Conservation (phyloP, 1,140 invertebrate species). For the Pseudomyrmex cubaensis region DNA sequence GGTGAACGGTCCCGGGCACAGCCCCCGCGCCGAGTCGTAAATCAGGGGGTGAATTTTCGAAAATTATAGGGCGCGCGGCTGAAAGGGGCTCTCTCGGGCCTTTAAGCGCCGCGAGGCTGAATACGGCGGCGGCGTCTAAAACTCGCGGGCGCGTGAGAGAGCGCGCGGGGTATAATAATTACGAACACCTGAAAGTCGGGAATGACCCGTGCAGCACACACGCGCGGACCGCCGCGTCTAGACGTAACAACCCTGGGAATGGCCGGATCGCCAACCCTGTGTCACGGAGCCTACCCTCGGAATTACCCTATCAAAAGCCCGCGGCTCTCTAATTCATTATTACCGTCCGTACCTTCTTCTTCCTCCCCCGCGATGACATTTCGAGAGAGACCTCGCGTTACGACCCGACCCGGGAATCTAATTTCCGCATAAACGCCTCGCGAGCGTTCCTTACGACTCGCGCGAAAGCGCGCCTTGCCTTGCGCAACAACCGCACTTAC, state of each 20-base stretch:
- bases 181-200: constrained; percentile 81
- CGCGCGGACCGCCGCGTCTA: constrained; percentile 75
- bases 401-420: constrained; percentile 37
- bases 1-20: not conserved
- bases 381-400: constrained; percentile 2
- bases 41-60: constrained; percentile 78
- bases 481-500: not conserved
- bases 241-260: constrained; percentile 77
- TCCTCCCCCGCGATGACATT: constrained; percentile 28
- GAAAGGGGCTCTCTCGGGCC: constrained; percentile 63
- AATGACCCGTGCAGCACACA: constrained; percentile 68
- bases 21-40: constrained; percentile 68
- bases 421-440: constrained; percentile 53
- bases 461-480: not conserved
- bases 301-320: constrained; percentile 80
- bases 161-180: constrained; percentile 77
- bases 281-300: constrained; percentile 69
- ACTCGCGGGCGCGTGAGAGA: constrained; percentile 46
- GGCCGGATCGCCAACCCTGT: constrained; percentile 74
- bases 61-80: constrained; percentile 81
- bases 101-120: constrained; percentile 72
- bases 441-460: constrained; percentile 25
- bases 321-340: constrained; percentile 72
- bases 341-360: constrained; percentile 48
- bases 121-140: constrained; percentile 61